phyloP scores from a whole-genome alignment of 1,140 invertebrate genomes.

The Euborellia annulipes region DNA sequence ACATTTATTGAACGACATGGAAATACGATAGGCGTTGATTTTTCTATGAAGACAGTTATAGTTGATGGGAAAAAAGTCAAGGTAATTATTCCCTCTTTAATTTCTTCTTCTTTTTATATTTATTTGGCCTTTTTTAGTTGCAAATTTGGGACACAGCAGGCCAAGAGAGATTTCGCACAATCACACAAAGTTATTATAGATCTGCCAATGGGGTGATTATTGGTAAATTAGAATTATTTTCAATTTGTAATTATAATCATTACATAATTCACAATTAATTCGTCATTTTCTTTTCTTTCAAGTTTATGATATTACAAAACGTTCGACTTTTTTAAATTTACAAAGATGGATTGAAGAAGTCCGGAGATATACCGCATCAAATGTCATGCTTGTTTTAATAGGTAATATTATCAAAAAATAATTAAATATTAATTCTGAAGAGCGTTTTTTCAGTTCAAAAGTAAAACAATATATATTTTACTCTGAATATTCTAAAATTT shows the following conservation, averaged over 20 bases:
- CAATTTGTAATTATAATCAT: neutral
- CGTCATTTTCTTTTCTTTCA: constrained; percentile 22
- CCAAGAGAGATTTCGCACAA: constrained; percentile 81
- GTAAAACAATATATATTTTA: no score
- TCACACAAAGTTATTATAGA: constrained; percentile 87
- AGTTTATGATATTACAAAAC: constrained; percentile 91
- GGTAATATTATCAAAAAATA: no score
- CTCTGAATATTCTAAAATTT: no score
- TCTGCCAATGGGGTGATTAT: constrained; percentile 82
- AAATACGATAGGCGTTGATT: constrained; percentile 91
- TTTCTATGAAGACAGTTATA: constrained; percentile 89
- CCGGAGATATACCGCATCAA: constrained; percentile 74
- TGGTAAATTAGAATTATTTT: constrained; percentile 35
- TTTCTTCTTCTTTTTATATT: no score
- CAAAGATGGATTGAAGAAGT: constrained; percentile 92
- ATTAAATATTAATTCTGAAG: no score
- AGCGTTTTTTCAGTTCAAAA: no score
- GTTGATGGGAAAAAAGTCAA: constrained; percentile 87
- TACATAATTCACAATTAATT: neutral
- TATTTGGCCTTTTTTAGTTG: constrained; percentile 37
- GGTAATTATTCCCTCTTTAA: no score
- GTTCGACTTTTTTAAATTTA: constrained; percentile 73
- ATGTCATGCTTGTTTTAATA: constrained; percentile 75
- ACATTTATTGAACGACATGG: constrained; percentile 85
- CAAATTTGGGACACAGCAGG: constrained; percentile 93